Base-by-base conservation (phyloP, 2,888 invertebrate genomes). In the Phengaris arion region DNA sequence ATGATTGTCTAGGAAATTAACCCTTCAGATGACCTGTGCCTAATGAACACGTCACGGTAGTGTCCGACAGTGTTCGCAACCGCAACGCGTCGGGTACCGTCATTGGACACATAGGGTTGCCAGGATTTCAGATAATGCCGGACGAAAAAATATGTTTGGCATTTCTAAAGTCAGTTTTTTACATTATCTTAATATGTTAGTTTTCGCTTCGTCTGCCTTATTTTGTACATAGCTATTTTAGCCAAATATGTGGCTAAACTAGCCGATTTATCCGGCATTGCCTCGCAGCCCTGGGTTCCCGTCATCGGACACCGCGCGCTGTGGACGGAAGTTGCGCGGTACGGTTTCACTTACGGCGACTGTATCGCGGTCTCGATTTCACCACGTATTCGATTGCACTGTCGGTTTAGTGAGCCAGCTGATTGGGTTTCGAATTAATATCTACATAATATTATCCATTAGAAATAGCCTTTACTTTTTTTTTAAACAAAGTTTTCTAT, bases 261-360 rank as follows among this genome's bases (percentile, higher is more conserved):
- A 13, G 12, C 22, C 22, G 8, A 9, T 64, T 35, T 45, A 64
- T 64, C 35, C 35, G 22, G 9, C 59, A 6, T 64, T 9, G 10
- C 59, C 59, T 10, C 22, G 22, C 48, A 54, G 7, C 54, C 12
- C 15, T 59, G n/a, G 45, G 3, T 22, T 6, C 48, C 55, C 79
- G 82, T 83, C 86, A 90, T 89, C 85, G 87, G 89, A 91, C 89
- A 90, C 85, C 87, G 86, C 86, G 86, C 84, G 81, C 80, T 81
- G 81, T 81, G 87, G 91, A 87, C 90, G 92, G 92, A 91, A 91
- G 92, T 91, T 86, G 85, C 88, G 86, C 85, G 88, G 88, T 92
- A 87, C 86, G 90, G 91, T 92, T 92, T 90, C 92, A 88, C 88
- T 89, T 85, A 86, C 88, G 84, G 86, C 85, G 86, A 85, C 86